Evolutionary conservation across 2,888 invertebrate species (phyloP), one percentile per base, ranked within the genome.

Genomic region (Euspilapteryx auroguttella): DNA sequence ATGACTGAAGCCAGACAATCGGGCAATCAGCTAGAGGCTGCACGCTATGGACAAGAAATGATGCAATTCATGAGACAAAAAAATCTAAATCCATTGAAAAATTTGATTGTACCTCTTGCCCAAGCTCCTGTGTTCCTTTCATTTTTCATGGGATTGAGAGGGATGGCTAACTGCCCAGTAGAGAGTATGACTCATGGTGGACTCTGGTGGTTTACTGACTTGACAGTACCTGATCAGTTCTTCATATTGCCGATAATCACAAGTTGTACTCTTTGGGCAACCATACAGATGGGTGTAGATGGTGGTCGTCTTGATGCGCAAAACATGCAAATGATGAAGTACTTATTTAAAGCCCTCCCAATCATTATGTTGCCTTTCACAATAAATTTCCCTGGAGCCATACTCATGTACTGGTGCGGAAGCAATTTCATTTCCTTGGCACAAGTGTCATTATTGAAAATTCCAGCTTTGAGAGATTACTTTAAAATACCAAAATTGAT

Each of bases 121-220:
- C 92, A 92, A 65, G 90, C 90, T 29, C 95, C 95, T 0, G 66
- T 98, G 10, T 98, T 98, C 55, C 64, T 97, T 36, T 94, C 96
- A 1, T 89, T 94, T 54, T 98, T 96, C 52, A 80, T 91, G 66
- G 93, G 87, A 0, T 62, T 99, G 25, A 79, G 92, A 41, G 75
- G 81, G 37, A 96, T 99, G 96, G 85, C 94, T 1, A 87, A 86
- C 47, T 80, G 87, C 15, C 97, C 96, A 2, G 89, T 99, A 20
- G 93, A 92, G 23, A 94, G 94, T 50, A 80, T 98, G 80, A 80
- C 82, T 36, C 76, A 82, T 1, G 98, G 98, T 15, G 99, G 99
- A 1, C 39, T 93, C 1, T 84, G 80, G 44, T 99, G 98, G 98
- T 96, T 99, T 55, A 73, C 81, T 3, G 95, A 99, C 77, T 79